Evolutionary conservation across 2,113 vertebrate species (phyloP), one percentile per base, ranked within the genome.

Genomic region (Ceuthmochares aereus): DNA sequence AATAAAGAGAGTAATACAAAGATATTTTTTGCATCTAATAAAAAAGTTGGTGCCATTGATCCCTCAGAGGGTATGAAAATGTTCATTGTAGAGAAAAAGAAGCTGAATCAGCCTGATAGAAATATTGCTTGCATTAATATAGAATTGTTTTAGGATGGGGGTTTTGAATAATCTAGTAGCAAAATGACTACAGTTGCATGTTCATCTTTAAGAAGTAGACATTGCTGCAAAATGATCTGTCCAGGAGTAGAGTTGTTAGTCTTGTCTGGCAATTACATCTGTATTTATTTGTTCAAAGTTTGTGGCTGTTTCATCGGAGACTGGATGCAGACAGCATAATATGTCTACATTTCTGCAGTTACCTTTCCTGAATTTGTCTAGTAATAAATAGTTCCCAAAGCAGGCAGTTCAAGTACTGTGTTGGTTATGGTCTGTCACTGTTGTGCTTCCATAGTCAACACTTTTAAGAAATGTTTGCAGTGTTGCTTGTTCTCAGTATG

Each of bases 71-170:
- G 12, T 91, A 69, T 77, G 87, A 94, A 91, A 94, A 66, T 40
- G 42, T 72, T 90, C 83, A 12, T 42, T 86, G 69, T 45, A 78
- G 85, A 94, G n/a, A 86, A 92, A 36, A 55, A 95, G 52, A 78
- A 84, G 92, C 87, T 96, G 90, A 96, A 90, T 91, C 95, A 95
- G 79, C 79, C 75, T 63, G 34, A 87, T 77, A 82, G 77, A 79
- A 14, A 49, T 68, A 93, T 80, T 1, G 3, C 63, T 86, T 86
- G 27, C 75, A 52, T 91, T 83, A 80, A 37, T 80, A 88, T 45
- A 67, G 62, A 45, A 60, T 56, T 76, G 76, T 22, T 88, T 91
- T 74, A 84, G 55, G 23, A 63, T 74, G 43, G 20, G 37, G 74
- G 23, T 76, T 90, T 74, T 86, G 43, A 74, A 72, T 75, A 59